Percentiles rank a stretch among this genome's conserved stretches.
Conservation (phyloP, 1,140 invertebrate genomes). For the Drosophila rufa region DNA sequence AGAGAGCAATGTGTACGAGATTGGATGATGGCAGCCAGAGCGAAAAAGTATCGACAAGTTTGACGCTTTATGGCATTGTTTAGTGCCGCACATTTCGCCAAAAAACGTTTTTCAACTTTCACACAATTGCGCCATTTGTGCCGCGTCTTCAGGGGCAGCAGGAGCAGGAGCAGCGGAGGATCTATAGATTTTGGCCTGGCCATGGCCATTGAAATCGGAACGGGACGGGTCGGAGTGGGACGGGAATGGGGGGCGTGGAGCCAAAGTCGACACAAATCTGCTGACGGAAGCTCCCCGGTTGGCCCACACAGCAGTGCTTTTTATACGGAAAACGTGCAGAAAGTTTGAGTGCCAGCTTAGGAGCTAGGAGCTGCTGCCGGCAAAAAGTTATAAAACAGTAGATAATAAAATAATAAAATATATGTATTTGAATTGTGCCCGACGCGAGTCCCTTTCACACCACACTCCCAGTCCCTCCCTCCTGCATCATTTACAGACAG, state of each 20-base stretch:
- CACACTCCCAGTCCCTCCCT: constrained; percentile 1
- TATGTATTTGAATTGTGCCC: constrained; percentile 79
- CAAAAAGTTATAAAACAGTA: constrained; percentile 82
- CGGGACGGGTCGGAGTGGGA: background rate
- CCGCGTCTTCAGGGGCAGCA: constrained; percentile 60
- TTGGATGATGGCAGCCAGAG: constrained; percentile 49
- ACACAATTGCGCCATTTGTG: constrained; percentile 82
- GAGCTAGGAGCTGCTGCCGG: constrained; percentile 26
- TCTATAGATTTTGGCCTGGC: constrained; percentile 19
- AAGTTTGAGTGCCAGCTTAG: constrained; percentile 83
- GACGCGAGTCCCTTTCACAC: constrained; percentile 34
- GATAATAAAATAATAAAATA: constrained; percentile 84
- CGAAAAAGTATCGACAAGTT: constrained; percentile 82
- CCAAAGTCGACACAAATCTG: constrained; percentile 69
- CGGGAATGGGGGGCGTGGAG: background rate
- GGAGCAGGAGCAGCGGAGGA: background rate
- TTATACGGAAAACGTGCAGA: constrained; percentile 83
- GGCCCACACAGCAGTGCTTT: constrained; percentile 55
- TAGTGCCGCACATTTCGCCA: constrained; percentile 82
- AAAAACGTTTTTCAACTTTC: constrained; percentile 84
- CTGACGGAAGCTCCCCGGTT: constrained; percentile 74
- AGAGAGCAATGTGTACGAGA: constrained; percentile 47
- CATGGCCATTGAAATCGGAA: constrained; percentile 13
- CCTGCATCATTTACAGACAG: background rate
- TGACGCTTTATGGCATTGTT: constrained; percentile 84